A percentile compares a stretch with the other conserved stretches of the same genome.
These are phyloP conservation scores for Phrynosoma blainvillii DNA, from an alignment of 2,113 vertebrate genomes.

Conservation along the genomic window DNA sequence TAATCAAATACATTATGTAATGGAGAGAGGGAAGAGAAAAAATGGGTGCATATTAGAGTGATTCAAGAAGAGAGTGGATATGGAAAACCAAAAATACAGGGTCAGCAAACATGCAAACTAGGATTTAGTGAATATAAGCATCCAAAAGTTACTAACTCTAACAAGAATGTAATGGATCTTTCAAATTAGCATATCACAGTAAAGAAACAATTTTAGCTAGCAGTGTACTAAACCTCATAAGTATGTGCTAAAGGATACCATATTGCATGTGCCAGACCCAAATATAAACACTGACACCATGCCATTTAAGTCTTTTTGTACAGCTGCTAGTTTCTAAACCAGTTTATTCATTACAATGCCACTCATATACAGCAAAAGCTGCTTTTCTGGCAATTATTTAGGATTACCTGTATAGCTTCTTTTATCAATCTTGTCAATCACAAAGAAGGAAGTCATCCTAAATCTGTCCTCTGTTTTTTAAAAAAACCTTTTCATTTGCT, in stretches of 20 bases:
- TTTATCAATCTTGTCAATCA: not conserved
- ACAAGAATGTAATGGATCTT: not conserved
- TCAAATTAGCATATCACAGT: not conserved
- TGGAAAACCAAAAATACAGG: too few species aligned
- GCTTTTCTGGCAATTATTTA: not conserved
- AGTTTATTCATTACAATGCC: not conserved
- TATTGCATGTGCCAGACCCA: not conserved
- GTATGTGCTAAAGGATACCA: not conserved
- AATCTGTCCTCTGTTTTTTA: not conserved
- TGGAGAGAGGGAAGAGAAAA: too few species aligned
- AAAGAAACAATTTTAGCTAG: conserved; percentile 7
- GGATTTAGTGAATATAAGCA: too few species aligned
- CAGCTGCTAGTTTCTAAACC: conserved; percentile 35
- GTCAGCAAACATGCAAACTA: too few species aligned
- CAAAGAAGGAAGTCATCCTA: not conserved
- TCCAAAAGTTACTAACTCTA: too few species aligned
- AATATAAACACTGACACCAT: not conserved
- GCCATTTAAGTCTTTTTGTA: not conserved
- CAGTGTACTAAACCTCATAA: not conserved
- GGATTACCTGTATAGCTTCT: not conserved
- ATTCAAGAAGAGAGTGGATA: too few species aligned
- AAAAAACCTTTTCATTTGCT: not conserved
- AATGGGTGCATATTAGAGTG: too few species aligned
- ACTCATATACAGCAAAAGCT: not conserved
- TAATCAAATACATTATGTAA: too few species aligned